phyloP scores from a whole-genome alignment of 2,797 vertebrate species.

The Diplodus sargus region DNA sequence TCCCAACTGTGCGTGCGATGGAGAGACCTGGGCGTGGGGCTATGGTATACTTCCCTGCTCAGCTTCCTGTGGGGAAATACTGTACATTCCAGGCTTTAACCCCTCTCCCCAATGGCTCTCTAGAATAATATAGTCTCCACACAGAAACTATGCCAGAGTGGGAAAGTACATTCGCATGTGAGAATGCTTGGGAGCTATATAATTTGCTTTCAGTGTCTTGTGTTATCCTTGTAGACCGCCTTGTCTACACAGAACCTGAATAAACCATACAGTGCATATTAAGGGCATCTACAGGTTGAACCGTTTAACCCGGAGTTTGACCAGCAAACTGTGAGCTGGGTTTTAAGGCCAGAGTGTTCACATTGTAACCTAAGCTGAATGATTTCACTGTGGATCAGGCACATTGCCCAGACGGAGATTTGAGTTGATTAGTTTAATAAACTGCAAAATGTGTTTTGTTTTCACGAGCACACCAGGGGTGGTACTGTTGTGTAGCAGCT shows the following conservation, averaged over 20 bases:
- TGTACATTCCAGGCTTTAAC: conserved; percentile 81
- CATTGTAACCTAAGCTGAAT: conserved; percentile 41
- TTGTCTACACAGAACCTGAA: conserved; percentile 1
- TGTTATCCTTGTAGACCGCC: conserved; percentile 11
- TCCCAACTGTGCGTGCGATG: conserved; percentile 53
- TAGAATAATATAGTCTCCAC: conserved; percentile 76
- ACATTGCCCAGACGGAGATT: conserved; percentile 40
- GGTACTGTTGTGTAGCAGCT: conserved; percentile 33
- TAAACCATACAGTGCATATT: not conserved
- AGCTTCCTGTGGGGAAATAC: conserved; percentile 84
- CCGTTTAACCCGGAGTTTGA: not conserved
- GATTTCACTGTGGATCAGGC: conserved; percentile 54
- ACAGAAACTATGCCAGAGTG: conserved; percentile 57
- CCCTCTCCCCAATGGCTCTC: conserved; percentile 70
- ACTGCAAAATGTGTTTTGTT: conserved; percentile 52
- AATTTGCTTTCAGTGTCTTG: conserved; percentile 22
- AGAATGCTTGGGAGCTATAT: conserved; percentile 49
- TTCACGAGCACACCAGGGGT: conserved; percentile 14
- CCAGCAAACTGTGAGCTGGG: conserved; percentile 21
- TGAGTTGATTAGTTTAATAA: conserved; percentile 65
- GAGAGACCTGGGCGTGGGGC: conserved; percentile 75
- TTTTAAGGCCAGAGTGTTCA: conserved; percentile 25
- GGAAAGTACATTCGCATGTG: conserved; percentile 56
- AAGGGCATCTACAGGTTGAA: conserved; percentile 6
- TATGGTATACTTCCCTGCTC: conserved; percentile 68